A percentile compares a stretch with the other conserved stretches of the same genome.
Evolutionary conservation across 1,140 invertebrate genomes (phyloP).

Genomic region (Episyrphus balteatus): DNA sequence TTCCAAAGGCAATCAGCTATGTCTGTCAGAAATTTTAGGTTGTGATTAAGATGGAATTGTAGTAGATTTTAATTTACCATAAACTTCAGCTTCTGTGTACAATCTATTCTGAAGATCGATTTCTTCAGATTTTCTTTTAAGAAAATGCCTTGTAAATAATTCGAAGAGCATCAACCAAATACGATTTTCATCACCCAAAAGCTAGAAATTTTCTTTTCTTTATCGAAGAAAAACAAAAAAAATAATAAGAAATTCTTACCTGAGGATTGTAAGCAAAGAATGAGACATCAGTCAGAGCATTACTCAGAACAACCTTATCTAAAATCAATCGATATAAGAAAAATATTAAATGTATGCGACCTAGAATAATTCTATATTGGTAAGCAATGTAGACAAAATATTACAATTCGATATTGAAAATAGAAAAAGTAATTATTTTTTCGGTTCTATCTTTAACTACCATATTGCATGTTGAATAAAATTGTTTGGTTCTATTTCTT

Average conservation of each 20-base stretch:
- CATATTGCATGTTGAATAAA: no score
- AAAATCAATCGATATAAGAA: constrained; percentile 3
- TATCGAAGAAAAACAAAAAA: not conserved
- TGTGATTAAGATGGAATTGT: not conserved
- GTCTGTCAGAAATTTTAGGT: constrained; percentile 11
- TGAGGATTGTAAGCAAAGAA: constrained; percentile 49
- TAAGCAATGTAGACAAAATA: no score
- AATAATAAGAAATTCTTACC: constrained; percentile 31
- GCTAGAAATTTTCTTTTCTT: constrained; percentile 7
- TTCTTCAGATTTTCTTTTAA: constrained; percentile 32
- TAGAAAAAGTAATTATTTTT: no score
- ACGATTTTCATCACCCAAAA: constrained; percentile 32
- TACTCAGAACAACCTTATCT: constrained; percentile 58
- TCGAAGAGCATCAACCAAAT: constrained; percentile 53
- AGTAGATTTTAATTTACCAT: constrained; percentile 14
- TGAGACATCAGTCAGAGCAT: constrained; percentile 49
- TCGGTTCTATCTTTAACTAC: no score
- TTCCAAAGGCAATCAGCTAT: constrained; percentile 51
- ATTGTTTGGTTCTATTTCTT: no score
- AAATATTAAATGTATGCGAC: no score
- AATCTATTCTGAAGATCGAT: constrained; percentile 29
- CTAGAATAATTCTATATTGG: no score
- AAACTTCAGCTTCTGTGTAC: constrained; percentile 38
- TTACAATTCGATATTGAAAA: no score
- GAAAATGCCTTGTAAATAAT: constrained; percentile 48